Evolutionary conservation across 2,113 vertebrate species (phyloP).

Genomic region (Solea solea): DNA sequence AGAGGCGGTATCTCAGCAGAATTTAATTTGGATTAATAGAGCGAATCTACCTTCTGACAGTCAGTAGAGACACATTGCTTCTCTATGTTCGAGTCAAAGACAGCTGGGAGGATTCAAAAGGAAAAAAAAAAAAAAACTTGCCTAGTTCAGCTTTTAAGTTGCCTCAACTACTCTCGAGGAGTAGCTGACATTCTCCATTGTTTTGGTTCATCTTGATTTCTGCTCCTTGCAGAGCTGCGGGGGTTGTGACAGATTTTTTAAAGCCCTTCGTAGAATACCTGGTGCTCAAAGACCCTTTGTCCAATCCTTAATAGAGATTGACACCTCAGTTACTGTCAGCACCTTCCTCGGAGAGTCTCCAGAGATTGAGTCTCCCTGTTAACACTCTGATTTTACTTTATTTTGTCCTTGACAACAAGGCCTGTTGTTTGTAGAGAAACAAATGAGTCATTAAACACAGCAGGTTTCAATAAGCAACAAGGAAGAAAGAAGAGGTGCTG

Average conservation of each 20-base stretch:
- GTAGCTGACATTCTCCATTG: neutral
- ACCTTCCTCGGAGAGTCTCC: conserved; percentile 8
- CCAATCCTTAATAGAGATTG: conserved; percentile 23
- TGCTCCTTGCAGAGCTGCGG: conserved; percentile 12
- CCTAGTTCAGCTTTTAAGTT: conserved; percentile 39
- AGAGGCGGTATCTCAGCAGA: conserved; percentile 12
- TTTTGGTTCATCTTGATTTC: conserved; percentile 16
- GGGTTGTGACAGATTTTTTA: conserved; percentile 6
- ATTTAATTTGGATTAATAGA: conserved; percentile 31
- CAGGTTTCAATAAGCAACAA: conserved; percentile 29
- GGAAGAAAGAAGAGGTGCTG: neutral
- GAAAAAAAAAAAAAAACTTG: conserved; percentile 16
- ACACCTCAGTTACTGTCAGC: conserved; percentile 23
- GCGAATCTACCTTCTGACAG: conserved; percentile 3
- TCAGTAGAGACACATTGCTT: conserved; percentile 1
- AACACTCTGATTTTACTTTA: conserved; percentile 17
- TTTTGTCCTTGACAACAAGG: conserved; percentile 28
- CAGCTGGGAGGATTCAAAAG: neutral
- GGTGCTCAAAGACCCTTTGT: conserved; percentile 3
- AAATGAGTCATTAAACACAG: conserved; percentile 42
- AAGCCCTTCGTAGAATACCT: neutral
- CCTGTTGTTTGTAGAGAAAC: conserved; percentile 30
- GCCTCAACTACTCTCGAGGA: conserved; percentile 16
- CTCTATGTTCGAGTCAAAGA: neutral
- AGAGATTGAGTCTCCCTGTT: neutral